A percentile compares a stretch with the other conserved stretches of the same genome.
These are phyloP conservation scores for Lysandra coridon DNA, from an alignment of 2,888 invertebrate species.

Conservation along the genomic window DNA sequence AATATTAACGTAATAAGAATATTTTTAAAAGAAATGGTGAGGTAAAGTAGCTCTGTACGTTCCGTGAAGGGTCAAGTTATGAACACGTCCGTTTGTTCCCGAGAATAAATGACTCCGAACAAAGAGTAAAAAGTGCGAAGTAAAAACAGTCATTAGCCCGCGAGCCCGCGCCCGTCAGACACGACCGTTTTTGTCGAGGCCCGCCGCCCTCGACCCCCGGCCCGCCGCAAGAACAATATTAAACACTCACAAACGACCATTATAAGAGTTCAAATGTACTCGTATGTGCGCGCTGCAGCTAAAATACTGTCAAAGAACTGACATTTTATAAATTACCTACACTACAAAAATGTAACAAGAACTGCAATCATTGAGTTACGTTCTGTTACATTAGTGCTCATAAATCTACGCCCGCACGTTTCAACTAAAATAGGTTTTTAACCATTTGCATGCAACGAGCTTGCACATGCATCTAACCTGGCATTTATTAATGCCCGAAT, in stretches of 20 bases:
- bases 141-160: slow-evolving; percentile 28
- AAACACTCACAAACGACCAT: slow-evolving; percentile 15
- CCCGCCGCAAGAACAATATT: slow-evolving; percentile 20
- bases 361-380: background rate
- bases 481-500: background rate
- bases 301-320: background rate
- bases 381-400: background rate
- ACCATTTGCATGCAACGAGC: background rate
- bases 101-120: slow-evolving; percentile 23
- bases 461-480: background rate
- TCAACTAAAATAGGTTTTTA: background rate
- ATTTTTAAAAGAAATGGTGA: too few species aligned
- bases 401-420: background rate
- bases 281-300: background rate
- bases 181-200: slow-evolving; percentile 3
- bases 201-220: background rate
- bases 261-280: slow-evolving; percentile 10
- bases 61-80: slow-evolving; percentile 3
- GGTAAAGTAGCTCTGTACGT: background rate
- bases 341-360: background rate
- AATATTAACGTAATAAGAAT: background rate
- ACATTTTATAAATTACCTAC: slow-evolving; percentile 1
- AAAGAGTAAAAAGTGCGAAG: slow-evolving; percentile 25
- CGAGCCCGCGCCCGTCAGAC: slow-evolving; percentile 11
- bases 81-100: slow-evolving; percentile 5